Evolutionary conservation across 2,113 vertebrate genomes (phyloP), one percentile per base, ranked within the genome.

Genomic region (Reinhardtius hippoglossoides): DNA sequence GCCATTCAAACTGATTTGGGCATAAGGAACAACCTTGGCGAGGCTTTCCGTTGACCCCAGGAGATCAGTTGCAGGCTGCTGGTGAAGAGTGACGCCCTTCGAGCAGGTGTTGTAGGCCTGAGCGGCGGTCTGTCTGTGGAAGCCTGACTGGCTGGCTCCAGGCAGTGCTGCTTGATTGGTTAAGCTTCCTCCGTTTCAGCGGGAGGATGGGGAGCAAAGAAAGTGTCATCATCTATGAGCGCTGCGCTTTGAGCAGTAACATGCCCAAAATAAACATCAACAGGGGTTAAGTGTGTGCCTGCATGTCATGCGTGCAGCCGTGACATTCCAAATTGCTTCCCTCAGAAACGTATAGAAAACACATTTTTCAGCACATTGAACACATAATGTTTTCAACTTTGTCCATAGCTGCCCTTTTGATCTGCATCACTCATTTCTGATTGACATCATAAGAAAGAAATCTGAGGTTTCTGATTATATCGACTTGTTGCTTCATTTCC

Each of bases 51-150:
- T 75, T 81, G 87, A 91, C 85, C 86, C 88, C 82, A 77, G 74
- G 85, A 89, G 87, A 88, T 87, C 89, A 74, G 88, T 9, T 26
- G 81, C 86, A 89, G 87, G 74, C 90, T 67, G 78, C 62, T 64
- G 72, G 91, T 90, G 92, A 83, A 44, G 92, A 92, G 87, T 91
- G 90, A 93, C 72, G 81, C 50, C 82, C 82, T 62, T 66, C 7
- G 80, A 89, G 87, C 92, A 91, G 92, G 89, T 93, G 92, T 14
- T 76, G 79, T 35, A 54, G 74, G 54, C 62, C 57, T 16, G 54
- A 59, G 78, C 65, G 50, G 74, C 31, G 60, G 55, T 57, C 73
- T 50, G 18, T 50, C 72, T 8, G 31, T 8, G 31, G 76, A 74
- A 61, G 83, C 75, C 82, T 79, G 85, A 63, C 78, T 67, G 86